Base-by-base conservation (phyloP, 2,113 vertebrate species). In the Rhizomys pruinosus region DNA sequence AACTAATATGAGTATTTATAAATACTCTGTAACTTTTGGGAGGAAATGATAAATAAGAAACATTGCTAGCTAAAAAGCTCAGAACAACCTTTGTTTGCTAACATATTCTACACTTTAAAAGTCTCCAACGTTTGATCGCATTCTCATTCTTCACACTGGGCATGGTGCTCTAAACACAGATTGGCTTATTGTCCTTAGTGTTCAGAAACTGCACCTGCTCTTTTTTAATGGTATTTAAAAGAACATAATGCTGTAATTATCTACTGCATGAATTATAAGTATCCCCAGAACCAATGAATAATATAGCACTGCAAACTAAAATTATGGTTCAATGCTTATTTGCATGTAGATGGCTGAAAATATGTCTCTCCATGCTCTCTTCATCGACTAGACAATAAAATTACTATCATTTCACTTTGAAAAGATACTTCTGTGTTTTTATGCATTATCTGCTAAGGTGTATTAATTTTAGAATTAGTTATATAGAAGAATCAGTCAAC, bases 191-290 rank as follows among this genome's bases (percentile, higher is more conserved):
- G 15, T 93, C 52, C 73, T 94, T 13, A 72, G 15, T 44, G 32
- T 63, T 93, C 84, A 84, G 95, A 96, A 96, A 44, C 61, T 66
- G 79, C 47, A 94, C 73, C 79, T 94, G 73, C 55, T 94, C 52
- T 95, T 92, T 89, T 94, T 90, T 91, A 90, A 91, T 72, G 73
- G 13, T 84, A 94, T 96, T 94, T 95, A 91, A 94, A 94, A 84
- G 88, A 95, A 78, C 57, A 87, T 95, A 94, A 95, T 92, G 93
- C 95, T 87, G 72, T 93, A 92, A 96, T 97, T 95, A 96, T 87
- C 82, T 79, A 87, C 34, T 66, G 44, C 92, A 86, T 96, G 94
- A 84, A 96, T 97, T 91, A 85, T 63, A 89, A 94, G 68, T 92
- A 91, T 94, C 63, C 78, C 64, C 79, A 89, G 88, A 81, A 93